Evolutionary conservation across 2,797 vertebrate species (phyloP).

Genomic region (Pteronotus mesoamericanus): DNA sequence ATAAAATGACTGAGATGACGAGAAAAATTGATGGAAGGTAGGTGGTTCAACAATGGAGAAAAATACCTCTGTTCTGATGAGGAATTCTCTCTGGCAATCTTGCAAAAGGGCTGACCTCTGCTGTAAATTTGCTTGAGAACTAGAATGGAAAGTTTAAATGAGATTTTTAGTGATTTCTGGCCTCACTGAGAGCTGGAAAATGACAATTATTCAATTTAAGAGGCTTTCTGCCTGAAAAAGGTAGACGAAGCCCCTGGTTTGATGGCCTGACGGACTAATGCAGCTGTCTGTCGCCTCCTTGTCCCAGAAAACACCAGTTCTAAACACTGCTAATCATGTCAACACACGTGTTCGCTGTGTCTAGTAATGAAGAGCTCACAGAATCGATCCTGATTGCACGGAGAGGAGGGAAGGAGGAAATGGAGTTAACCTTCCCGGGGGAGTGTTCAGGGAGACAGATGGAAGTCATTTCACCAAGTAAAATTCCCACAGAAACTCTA

Average conservation of each 20-base stretch:
- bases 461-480: constrained; percentile 66
- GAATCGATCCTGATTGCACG: constrained; percentile 65
- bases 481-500: constrained; percentile 69
- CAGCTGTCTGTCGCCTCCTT: not conserved
- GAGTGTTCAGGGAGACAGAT: constrained; percentile 61
- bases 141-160: constrained; percentile 75
- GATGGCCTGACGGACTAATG: not conserved
- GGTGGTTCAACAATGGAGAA: constrained; percentile 52
- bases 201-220: constrained; percentile 78
- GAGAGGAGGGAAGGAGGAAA: constrained; percentile 55
- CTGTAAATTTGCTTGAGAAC: constrained; percentile 77
- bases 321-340: constrained; percentile 59
- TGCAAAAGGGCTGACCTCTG: constrained; percentile 63
- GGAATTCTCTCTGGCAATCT: constrained; percentile 72
- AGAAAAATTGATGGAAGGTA: constrained; percentile 71
- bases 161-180: constrained; percentile 80
- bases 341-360: constrained; percentile 64
- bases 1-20: constrained; percentile 61
- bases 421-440: constrained; percentile 10
- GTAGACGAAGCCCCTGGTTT: constrained; percentile 36
- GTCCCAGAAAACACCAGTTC: constrained; percentile 49
- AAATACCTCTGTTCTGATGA: constrained; percentile 48
- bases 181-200: constrained; percentile 73
- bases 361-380: constrained; percentile 40
- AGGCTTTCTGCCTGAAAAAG: constrained; percentile 64